These are phyloP conservation scores for Nestor notabilis DNA, from an alignment of 2,113 vertebrate species.

Conservation along the genomic window DNA sequence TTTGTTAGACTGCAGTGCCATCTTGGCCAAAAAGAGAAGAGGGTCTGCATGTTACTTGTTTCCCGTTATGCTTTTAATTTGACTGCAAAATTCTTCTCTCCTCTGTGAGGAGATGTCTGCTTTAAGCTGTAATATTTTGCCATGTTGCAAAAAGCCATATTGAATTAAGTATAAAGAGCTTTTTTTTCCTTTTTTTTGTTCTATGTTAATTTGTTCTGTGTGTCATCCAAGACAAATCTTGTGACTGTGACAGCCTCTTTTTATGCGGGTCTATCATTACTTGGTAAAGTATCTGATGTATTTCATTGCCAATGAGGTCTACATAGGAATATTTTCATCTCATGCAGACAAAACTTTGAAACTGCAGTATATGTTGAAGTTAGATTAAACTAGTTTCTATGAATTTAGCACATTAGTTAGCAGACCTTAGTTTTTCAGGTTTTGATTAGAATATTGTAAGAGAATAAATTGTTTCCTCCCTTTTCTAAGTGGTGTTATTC, in stretches of 20 bases:
- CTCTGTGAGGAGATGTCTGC: conserved; percentile 94
- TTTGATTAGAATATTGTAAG: conserved; percentile 55
- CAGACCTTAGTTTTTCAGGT: conserved; percentile 22
- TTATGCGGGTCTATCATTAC: conserved; percentile 78
- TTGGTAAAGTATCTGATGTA: conserved; percentile 70
- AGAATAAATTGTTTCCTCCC: conserved; percentile 38
- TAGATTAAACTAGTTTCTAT: conserved; percentile 7
- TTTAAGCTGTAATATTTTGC: conserved; percentile 86
- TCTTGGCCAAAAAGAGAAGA: conserved; percentile 50
- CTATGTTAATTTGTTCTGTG: conserved; percentile 72
- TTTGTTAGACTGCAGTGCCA: conserved; percentile 21
- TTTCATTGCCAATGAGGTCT: conserved; percentile 51
- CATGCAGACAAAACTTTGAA: conserved; percentile 55
- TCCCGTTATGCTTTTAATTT: conserved; percentile 69
- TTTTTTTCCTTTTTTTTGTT: conserved; percentile 49
- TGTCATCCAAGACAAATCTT: conserved; percentile 75
- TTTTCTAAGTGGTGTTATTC: not conserved
- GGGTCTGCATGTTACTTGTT: conserved; percentile 67
- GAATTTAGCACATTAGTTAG: conserved; percentile 45
- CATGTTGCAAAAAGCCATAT: conserved; percentile 93
- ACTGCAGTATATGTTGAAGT: conserved; percentile 19
- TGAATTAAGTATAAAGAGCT: conserved; percentile 80
- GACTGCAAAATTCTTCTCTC: conserved; percentile 88
- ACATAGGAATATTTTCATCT: conserved; percentile 56
- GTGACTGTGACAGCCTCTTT: conserved; percentile 81